These are phyloP conservation scores for Laticauda laticaudata DNA, from an alignment of 2,113 vertebrate species.

Conservation along the genomic window DNA sequence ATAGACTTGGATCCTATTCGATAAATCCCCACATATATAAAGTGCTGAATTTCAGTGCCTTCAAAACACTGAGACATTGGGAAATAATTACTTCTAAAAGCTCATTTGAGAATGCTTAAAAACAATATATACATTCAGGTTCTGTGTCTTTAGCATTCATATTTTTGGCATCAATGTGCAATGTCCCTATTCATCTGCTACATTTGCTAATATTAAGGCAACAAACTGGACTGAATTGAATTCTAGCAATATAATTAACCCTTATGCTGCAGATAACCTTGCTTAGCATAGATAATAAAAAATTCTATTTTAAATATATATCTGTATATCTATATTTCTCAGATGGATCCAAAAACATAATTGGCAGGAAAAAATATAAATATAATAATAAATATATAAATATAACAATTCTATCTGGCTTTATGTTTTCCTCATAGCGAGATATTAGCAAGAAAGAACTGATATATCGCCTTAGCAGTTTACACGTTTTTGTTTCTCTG, in stretches of 20 bases:
- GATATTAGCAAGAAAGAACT: background rate
- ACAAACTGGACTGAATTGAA: background rate
- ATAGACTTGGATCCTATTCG: background rate
- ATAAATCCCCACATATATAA: background rate
- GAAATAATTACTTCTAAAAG: too few species aligned
- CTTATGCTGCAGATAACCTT: background rate
- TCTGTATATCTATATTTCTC: too few species aligned
- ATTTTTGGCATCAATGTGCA: background rate
- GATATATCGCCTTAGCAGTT: background rate
- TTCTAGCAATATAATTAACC: background rate
- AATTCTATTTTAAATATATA: too few species aligned
- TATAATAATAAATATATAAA: too few species aligned
- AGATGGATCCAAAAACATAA: too few species aligned
- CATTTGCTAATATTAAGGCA: background rate
- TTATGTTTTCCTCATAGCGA: background rate
- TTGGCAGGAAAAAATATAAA: too few species aligned
- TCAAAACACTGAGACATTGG: background rate
- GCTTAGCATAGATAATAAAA: too few species aligned
- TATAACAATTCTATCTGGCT: background rate
- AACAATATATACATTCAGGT: background rate
- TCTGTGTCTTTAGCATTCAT: background rate
- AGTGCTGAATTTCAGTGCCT: background rate
- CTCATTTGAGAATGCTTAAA: background rate
- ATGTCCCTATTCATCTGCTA: background rate
- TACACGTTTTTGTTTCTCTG: background rate